Evolutionary conservation across 2,888 invertebrate genomes (phyloP), one percentile per base, ranked within the genome.

Genomic region (Drosophila trichaetosa): DNA sequence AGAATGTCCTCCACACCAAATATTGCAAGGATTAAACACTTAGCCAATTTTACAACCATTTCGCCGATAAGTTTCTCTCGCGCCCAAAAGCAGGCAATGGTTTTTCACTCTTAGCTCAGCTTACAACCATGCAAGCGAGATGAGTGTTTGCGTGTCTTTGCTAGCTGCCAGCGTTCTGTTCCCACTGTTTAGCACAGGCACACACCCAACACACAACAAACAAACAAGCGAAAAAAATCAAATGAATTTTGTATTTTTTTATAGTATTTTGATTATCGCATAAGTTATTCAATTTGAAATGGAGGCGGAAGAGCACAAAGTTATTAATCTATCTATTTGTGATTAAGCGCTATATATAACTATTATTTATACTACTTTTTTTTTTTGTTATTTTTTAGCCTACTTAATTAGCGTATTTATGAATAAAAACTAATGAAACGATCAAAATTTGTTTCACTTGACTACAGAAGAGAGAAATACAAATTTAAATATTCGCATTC

Each of bases 1-100:
- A 92, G 72, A 93, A 92, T 70, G 80, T 93, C 33, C 76, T 93
- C 51, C 89, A 91, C 51, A 73, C 91, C 51, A 86, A 80, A 42
- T 91, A 91, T 68, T 93, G 93, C 79, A 78, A 79, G 64, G 82
- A 90, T 16, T 85, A 77, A 52, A 27, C 34, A 7, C 7, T 16
- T 11, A 29, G 16, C 27, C 36, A 24, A n/a, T 42, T 42, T 51
- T 21, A 2, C 24, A 40, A 61, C 21, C 60, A 13, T 38, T 66
- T 34, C n/a, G 2, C 18, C 46, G 21, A 13, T 29, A 29, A 76
- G 76, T 76, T 53, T 65, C 27, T 49, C 40, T 56, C 31, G 54
- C 34, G 75, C 64, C 54, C n/a, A 63, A 72, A 54, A 58, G 72
- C 7, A 31, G 62, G 65, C 78, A 71, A 57, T 62, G 40, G 27